These are phyloP conservation scores for Amphilophus citrinellus DNA, from an alignment of 2,113 vertebrate genomes.

Conservation along the genomic window DNA sequence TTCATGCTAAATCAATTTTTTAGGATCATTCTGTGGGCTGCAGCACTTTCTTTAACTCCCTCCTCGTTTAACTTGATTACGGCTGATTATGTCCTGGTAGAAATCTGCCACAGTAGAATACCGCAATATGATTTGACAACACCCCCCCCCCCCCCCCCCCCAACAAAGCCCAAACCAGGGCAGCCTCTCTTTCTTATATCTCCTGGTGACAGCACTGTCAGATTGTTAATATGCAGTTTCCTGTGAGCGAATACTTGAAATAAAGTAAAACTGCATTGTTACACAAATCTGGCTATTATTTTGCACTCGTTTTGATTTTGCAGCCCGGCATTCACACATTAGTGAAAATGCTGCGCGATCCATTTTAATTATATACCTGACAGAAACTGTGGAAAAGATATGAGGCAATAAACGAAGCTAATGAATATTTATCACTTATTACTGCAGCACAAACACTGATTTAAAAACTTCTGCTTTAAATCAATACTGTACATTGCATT, in stretches of 20 bases:
- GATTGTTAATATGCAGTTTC: slow-evolving; percentile 32
- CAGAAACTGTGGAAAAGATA: slow-evolving; percentile 23
- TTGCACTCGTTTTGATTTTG: slow-evolving; percentile 40
- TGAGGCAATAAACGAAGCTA: slow-evolving; percentile 17
- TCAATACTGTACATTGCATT: background rate
- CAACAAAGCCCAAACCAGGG: slow-evolving; percentile 19
- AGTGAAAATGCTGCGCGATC: slow-evolving; percentile 23
- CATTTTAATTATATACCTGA: slow-evolving; percentile 28
- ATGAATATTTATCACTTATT: slow-evolving; percentile 61
- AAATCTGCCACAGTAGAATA: slow-evolving; percentile 44
- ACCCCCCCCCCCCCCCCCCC: too few species aligned
- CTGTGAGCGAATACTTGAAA: slow-evolving; percentile 36
- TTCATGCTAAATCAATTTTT: slow-evolving; percentile 46
- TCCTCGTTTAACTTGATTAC: slow-evolving; percentile 56
- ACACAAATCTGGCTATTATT: slow-evolving; percentile 52
- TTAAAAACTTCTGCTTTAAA: slow-evolving; percentile 30
- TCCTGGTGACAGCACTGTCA: slow-evolving; percentile 43
- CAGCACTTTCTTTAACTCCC: slow-evolving; percentile 28
- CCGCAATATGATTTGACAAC: slow-evolving; percentile 40
- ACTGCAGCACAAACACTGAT: background rate
- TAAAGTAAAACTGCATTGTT: slow-evolving; percentile 41
- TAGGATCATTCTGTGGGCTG: slow-evolving; percentile 32
- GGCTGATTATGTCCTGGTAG: slow-evolving; percentile 50
- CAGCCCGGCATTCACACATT: background rate
- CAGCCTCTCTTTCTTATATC: slow-evolving; percentile 34